Base-by-base conservation (phyloP, 2,888 invertebrate genomes). In the Teleogryllus oceanicus region DNA sequence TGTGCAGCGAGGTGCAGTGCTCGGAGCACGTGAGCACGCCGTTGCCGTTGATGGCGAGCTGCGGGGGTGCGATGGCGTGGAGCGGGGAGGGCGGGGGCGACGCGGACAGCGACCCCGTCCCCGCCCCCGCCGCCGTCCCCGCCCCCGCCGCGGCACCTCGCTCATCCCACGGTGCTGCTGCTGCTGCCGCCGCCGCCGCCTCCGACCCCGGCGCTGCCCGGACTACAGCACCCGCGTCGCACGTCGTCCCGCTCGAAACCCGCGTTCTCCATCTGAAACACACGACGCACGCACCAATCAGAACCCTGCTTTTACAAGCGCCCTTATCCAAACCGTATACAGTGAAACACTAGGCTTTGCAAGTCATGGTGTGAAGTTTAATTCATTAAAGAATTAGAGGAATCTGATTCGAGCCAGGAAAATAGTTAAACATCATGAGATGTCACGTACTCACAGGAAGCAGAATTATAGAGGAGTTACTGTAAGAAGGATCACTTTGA, bases 261-360 rank as follows among this genome's bases (percentile, higher is more conserved):
- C 49, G 86, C 84, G 84, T 86, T 87, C 78, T 89, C 89, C 89
- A 89, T 89, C 89, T 90, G 85, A n/a, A 86, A 87, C 62, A 62
- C 37, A 37, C 37, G 8, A 8, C 37, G 37, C 37, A 37, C 8
- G 37, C 37, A 37, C 37, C 37, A 37, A 5, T 37, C 37, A 37
- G 37, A 37, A 37, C 37, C 0, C 37, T 1, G 8, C 37, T 37
- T 8, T 37, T 37, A 37, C 37, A 8, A 37, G 8, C 8, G 37
- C 10, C 0, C 37, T 37, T 8, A 37, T 37, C 10, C 37, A 37
- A 37, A 37, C 37, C 24, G 2, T 24, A 3, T 2, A 24, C 2
- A 24, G 24, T 24, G 24, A 24, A 24, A 24, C 24, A 37, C 5
- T 37, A 8, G 37, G 37, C 5, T 8, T 37, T 8, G 37, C 24